Percentiles rank a stretch among this genome's conserved stretches.
Evolutionary conservation across 1,140 invertebrate species (phyloP).

Genomic region (Phymorhynchus buccinoides): DNA sequence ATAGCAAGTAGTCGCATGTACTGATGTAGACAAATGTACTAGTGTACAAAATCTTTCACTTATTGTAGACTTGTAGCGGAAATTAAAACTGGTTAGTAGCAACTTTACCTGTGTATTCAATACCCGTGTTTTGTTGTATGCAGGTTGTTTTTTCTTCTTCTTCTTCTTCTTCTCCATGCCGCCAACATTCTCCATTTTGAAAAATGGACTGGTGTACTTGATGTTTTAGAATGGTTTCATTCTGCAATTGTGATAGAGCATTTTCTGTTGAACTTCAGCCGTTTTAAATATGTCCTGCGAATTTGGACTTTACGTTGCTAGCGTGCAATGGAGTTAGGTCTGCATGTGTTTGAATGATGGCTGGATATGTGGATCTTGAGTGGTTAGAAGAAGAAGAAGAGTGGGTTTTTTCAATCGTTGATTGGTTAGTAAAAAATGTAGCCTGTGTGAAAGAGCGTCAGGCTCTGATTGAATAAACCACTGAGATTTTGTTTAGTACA

Average conservation of each 20-base stretch:
- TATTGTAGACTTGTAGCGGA: not conserved
- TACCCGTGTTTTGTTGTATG: too few species aligned
- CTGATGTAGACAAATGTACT: not conserved
- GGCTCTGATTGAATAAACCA: not conserved
- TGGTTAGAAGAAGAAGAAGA: too few species aligned
- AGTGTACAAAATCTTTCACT: not conserved
- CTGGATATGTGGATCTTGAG: not conserved
- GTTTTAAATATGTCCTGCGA: not conserved
- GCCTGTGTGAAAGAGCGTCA: not conserved
- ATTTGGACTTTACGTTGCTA: not conserved
- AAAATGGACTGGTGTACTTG: not conserved
- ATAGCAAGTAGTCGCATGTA: not conserved
- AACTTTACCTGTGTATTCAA: not conserved
- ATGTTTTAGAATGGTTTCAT: not conserved
- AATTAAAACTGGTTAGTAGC: too few species aligned
- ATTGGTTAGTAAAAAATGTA: not conserved
- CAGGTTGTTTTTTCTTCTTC: not conserved
- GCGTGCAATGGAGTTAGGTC: too few species aligned
- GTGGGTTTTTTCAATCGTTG: not conserved
- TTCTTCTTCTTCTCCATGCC: too few species aligned
- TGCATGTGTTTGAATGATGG: not conserved
- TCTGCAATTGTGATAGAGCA: not conserved
- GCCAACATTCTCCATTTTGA: not conserved
- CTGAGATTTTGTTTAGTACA: not conserved
- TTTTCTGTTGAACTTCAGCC: not conserved